Conservation (phyloP, 2,797 vertebrate species). For the Gymnopithys bicolor region DNA sequence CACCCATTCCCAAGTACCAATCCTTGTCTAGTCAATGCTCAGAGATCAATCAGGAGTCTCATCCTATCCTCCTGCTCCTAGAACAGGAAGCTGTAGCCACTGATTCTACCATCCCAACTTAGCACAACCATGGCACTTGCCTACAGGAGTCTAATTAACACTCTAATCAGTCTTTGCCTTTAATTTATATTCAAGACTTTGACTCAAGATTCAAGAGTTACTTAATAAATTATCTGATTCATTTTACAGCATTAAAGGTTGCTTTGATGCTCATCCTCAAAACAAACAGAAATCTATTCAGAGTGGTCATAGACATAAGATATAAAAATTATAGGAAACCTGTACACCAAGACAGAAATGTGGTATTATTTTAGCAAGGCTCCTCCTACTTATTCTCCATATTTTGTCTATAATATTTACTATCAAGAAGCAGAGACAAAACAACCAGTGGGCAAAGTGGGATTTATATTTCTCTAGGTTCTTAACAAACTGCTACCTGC, state of each 20-base stretch:
- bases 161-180: background rate
- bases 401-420: background rate
- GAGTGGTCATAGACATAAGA: background rate
- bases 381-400: background rate
- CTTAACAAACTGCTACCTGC: background rate
- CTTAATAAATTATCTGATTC: background rate
- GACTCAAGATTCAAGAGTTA: background rate
- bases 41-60: background rate
- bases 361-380: background rate
- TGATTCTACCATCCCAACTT: background rate
- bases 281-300: background rate
- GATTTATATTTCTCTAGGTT: background rate
- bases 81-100: background rate
- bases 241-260: background rate
- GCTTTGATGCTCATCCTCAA: background rate
- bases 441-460: background rate
- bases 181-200: background rate
- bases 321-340: background rate
- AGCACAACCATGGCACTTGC: background rate
- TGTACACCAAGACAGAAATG: background rate
- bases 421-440: background rate
- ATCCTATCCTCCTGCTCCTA: background rate
- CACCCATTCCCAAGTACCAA: background rate
- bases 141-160: slow-evolving; percentile 1
- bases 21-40: background rate